A percentile compares a stretch with the other conserved stretches of the same genome.
These are phyloP conservation scores for Caenorhabditis inopinata DNA, from an alignment of 1,140 invertebrate species.

Conservation along the genomic window DNA sequence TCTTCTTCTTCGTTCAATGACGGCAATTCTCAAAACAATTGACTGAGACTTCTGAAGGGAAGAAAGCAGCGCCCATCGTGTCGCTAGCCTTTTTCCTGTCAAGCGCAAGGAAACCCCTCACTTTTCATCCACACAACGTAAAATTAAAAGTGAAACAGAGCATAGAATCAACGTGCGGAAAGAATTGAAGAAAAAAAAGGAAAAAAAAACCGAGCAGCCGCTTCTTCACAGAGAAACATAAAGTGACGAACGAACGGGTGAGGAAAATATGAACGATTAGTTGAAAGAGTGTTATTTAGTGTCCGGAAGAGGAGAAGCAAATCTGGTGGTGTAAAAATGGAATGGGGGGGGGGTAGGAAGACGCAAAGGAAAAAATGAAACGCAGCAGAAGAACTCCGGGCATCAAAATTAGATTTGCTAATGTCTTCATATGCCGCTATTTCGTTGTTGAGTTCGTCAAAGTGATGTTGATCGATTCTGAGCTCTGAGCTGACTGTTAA, in stretches of 20 bases:
- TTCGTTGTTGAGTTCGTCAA: slow-evolving; percentile 23
- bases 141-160: slow-evolving; percentile 33
- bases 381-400: slow-evolving; percentile 24
- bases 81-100: slow-evolving; percentile 6
- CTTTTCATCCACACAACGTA: slow-evolving; percentile 32
- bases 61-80: slow-evolving; percentile 19
- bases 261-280: slow-evolving; percentile 27
- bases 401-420: slow-evolving; percentile 33
- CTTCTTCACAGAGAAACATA: not conserved
- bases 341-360: too few relatives aligned
- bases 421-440: slow-evolving; percentile 16
- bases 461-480: not conserved
- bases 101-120: slow-evolving; percentile 30
- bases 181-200: not conserved
- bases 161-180: slow-evolving; percentile 11
- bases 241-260: slow-evolving; percentile 4
- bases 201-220: not conserved
- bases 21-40: slow-evolving; percentile 22
- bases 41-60: slow-evolving; percentile 27
- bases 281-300: slow-evolving; percentile 29
- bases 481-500: too few relatives aligned
- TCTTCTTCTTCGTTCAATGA: not conserved
- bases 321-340: slow-evolving; percentile 18
- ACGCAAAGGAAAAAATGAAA: not conserved
- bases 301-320: slow-evolving; percentile 12